Evolutionary conservation across 2,113 vertebrate genomes (phyloP).

Genomic region (Pomatostomus ruficeps): DNA sequence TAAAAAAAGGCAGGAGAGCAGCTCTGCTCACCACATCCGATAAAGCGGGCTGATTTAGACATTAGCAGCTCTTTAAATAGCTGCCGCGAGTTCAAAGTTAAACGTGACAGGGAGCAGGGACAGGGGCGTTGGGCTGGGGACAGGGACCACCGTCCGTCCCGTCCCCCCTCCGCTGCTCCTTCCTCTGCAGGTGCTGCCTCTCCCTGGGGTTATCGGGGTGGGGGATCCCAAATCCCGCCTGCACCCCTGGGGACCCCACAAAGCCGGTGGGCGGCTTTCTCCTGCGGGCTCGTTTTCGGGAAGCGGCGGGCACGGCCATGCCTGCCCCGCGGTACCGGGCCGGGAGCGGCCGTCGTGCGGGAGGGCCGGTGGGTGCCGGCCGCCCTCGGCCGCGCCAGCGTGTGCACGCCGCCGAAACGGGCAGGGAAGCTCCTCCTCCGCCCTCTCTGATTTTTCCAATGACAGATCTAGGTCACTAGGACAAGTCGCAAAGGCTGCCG

Average conservation of each 20-base stretch:
- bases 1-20: slow-evolving; percentile 13
- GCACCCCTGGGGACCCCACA: neutral
- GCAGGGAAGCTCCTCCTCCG: slow-evolving; percentile 43
- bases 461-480: slow-evolving; percentile 69
- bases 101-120: neutral
- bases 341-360: neutral
- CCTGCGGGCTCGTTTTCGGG: neutral
- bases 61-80: slow-evolving; percentile 13
- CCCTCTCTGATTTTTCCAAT: slow-evolving; percentile 59
- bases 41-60: neutral
- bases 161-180: fast-evolving
- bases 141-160: neutral
- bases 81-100: neutral
- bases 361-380: neutral
- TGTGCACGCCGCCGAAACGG: slow-evolving; percentile 1
- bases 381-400: neutral
- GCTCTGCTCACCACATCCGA: neutral
- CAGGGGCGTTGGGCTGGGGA: neutral
- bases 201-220: fast-evolving
- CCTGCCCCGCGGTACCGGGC: fast-evolving
- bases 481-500: slow-evolving; percentile 47
- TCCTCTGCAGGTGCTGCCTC: neutral
- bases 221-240: neutral
- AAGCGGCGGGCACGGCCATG: fast-evolving
- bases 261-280: fast-evolving